A percentile compares a stretch with the other conserved stretches of the same genome.
Evolutionary conservation across 2,888 invertebrate species (phyloP).

Genomic region (Deilephila porcellus): DNA sequence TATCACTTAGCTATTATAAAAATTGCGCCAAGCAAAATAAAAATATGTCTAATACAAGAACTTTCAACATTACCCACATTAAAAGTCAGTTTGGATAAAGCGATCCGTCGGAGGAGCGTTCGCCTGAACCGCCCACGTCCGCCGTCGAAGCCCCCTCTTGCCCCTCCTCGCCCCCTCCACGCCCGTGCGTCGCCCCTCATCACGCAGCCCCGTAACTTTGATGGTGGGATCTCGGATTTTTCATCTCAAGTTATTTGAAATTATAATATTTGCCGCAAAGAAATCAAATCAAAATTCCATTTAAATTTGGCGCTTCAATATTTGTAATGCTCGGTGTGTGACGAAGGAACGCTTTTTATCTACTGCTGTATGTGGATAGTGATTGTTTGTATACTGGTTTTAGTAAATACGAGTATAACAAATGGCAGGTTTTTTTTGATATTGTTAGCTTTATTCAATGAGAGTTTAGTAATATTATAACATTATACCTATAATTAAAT

Average conservation of each 20-base stretch:
- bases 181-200: conserved; percentile 34
- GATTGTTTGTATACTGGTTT: neutral
- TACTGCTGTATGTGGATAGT: neutral
- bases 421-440: neutral
- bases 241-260: conserved; percentile 83
- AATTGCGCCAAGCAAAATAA: conserved; percentile 40
- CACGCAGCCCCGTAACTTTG: conserved; percentile 66
- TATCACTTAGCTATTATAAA: conserved; percentile 23
- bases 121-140: conserved; percentile 34
- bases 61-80: conserved; percentile 70
- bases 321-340: conserved; percentile 62
- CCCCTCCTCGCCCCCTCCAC: conserved; percentile 27
- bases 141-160: conserved; percentile 31
- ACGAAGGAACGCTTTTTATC: conserved; percentile 49
- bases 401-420: neutral
- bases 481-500: too few relatives aligned
- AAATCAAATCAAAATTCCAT: conserved; percentile 84
- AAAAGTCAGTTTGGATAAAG: conserved; percentile 76
- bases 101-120: conserved; percentile 50
- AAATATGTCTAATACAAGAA: conserved; percentile 55
- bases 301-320: conserved; percentile 79
- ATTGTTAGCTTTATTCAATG: too few relatives aligned
- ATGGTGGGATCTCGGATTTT: conserved; percentile 80
- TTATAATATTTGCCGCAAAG: conserved; percentile 77
- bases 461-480: too few relatives aligned